Conservation (phyloP, 2,888 invertebrate species). For the Caenorhabditis panamensis region DNA sequence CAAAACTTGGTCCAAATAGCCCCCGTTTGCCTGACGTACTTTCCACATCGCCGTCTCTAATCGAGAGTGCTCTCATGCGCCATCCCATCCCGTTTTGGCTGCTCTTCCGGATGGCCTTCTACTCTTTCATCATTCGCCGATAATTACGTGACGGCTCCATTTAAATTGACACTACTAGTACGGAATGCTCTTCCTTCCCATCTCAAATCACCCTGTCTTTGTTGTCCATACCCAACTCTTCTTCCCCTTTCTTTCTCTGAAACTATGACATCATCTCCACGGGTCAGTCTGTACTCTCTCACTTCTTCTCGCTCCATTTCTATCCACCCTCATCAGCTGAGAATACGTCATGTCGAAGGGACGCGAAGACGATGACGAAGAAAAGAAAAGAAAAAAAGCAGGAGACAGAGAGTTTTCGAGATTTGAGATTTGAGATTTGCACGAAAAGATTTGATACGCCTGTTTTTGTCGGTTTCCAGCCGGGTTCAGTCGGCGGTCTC, state of each 20-base stretch:
- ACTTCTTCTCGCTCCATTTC: constrained; percentile 11
- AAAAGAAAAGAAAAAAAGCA: background rate
- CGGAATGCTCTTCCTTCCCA: background rate
- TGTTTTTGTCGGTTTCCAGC: background rate
- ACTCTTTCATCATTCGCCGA: background rate
- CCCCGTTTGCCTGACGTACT: background rate
- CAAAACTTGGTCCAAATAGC: too few species aligned
- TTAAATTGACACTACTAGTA: constrained; percentile 5
- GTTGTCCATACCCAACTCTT: too few species aligned
- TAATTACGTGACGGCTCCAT: background rate
- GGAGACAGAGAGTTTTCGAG: constrained; percentile 11
- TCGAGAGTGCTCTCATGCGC: constrained; percentile 8
- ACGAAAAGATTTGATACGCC: constrained; percentile 2
- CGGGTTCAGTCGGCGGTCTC: too few species aligned
- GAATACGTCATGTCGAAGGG: constrained; percentile 24
- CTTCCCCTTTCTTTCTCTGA: constrained; percentile 21
- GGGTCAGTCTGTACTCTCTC: constrained; percentile 9
- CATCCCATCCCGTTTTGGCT: background rate
- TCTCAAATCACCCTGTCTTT: constrained; percentile 39
- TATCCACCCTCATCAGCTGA: constrained; percentile 35
- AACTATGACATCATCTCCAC: constrained; percentile 31
- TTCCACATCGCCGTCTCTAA: constrained; percentile 1
- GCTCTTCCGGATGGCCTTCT: background rate
- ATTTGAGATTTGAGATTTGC: too few species aligned
- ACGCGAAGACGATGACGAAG: background rate